phyloP scores from a whole-genome alignment of 2,113 vertebrate genomes.

The Anolis carolinensis region DNA sequence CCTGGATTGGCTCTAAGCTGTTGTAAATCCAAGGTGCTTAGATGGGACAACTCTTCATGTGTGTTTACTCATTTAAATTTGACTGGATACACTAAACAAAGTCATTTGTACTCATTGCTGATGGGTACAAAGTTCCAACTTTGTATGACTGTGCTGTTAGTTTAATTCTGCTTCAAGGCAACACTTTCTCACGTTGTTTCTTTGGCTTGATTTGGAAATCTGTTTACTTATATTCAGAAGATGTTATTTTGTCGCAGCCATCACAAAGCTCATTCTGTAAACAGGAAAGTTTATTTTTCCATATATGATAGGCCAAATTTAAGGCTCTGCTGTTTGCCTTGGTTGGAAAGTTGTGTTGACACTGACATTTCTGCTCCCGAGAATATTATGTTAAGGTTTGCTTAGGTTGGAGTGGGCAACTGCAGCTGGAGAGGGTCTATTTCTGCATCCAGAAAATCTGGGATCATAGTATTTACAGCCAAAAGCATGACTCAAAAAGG shows the following conservation, averaged over 20 bases:
- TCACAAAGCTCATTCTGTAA: background rate
- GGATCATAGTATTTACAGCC: too few relatives aligned
- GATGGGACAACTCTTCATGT: background rate
- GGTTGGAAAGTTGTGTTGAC: too few relatives aligned
- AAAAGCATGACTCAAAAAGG: too few relatives aligned
- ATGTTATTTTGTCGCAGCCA: background rate
- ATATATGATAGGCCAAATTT: background rate
- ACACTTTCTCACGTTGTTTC: background rate
- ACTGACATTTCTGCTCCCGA: background rate
- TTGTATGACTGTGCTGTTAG: too few relatives aligned
- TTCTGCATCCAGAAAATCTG: too few relatives aligned
- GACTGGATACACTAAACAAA: background rate
- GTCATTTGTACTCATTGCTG: background rate
- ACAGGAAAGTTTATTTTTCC: background rate
- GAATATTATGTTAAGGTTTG: too few relatives aligned
- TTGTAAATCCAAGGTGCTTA: background rate
- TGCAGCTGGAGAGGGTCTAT: too few relatives aligned
- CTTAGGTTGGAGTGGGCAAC: too few relatives aligned
- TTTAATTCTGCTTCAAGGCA: too few relatives aligned
- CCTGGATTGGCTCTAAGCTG: background rate
- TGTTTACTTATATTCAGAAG: background rate
- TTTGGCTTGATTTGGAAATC: background rate
- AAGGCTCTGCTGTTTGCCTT: background rate
- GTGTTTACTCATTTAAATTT: background rate
- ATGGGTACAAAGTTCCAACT: background rate